phyloP scores from a whole-genome alignment of 1,140 invertebrate genomes.

The Caenorhabditis tropicalis region DNA sequence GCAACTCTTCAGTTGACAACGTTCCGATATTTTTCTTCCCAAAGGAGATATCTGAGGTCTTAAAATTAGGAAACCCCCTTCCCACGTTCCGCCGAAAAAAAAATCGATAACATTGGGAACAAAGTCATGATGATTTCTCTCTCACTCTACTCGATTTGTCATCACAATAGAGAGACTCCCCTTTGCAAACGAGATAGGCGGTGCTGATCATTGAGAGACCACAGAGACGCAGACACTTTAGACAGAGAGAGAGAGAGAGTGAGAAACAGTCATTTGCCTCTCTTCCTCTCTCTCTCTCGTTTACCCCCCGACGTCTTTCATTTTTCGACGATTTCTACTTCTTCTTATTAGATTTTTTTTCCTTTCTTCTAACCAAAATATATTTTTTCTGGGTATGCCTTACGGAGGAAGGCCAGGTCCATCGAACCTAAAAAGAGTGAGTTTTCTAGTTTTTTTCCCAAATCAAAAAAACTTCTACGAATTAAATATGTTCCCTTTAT shows the following conservation, averaged over 20 bases:
- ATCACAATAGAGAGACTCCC: neutral
- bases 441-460: neutral
- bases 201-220: neutral
- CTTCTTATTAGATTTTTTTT: neutral
- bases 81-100: no score
- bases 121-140: neutral
- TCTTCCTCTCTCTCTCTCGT: neutral
- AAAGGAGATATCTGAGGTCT: no score
- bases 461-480: no score
- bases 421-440: neutral
- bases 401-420: neutral
- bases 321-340: no score
- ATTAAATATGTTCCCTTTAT: no score
- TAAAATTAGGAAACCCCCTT: no score
- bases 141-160: neutral
- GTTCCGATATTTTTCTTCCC: no score
- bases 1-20: no score
- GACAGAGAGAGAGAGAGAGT: no score
- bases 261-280: neutral
- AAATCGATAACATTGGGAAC: neutral
- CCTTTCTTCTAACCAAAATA: neutral
- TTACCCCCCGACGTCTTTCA: neutral
- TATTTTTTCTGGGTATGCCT: neutral
- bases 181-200: no score
- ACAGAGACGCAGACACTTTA: no score